Conservation (phyloP, 1,140 invertebrate species). For the Coelopa frigida region DNA sequence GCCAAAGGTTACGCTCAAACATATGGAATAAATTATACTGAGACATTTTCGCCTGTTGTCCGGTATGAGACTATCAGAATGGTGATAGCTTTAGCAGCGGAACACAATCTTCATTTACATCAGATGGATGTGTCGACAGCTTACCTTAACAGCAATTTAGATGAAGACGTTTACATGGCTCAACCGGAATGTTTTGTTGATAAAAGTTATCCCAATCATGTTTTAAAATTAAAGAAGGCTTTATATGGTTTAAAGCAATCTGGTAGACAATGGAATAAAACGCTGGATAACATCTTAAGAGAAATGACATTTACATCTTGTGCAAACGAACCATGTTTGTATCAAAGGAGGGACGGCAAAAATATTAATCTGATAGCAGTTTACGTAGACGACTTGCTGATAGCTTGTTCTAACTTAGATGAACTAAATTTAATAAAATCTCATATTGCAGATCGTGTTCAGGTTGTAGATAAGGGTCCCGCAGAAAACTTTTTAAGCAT, state of each 20-base stretch:
- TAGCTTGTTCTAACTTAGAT: too few species aligned
- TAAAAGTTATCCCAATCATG: constrained; percentile 20
- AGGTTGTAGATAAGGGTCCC: too few species aligned
- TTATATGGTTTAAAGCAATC: constrained; percentile 31
- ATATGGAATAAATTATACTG: constrained; percentile 7
- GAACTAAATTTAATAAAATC: too few species aligned
- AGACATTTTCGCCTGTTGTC: constrained; percentile 8
- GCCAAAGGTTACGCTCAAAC: constrained; percentile 6
- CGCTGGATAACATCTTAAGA: constrained; percentile 22
- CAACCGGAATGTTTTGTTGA: not conserved
- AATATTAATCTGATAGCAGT: constrained; percentile 3
- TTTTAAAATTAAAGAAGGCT: constrained; percentile 24
- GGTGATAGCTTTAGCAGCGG: constrained; percentile 1
- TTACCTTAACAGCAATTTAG: constrained; percentile 18
- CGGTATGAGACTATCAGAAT: constrained; percentile 6
- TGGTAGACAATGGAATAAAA: constrained; percentile 23
- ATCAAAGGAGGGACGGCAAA: not conserved
- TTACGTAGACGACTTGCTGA: constrained; percentile 9
- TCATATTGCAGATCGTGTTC: too few species aligned
- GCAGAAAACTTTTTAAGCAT: too few species aligned
- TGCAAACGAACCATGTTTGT: constrained; percentile 23
- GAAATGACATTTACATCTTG: constrained; percentile 22
- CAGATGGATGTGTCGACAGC: constrained; percentile 23
- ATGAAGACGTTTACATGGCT: constrained; percentile 24
- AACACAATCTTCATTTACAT: constrained; percentile 13